Evolutionary conservation across 2,113 vertebrate genomes (phyloP), one percentile per base, ranked within the genome.

Genomic region (Eptesicus fuscus): DNA sequence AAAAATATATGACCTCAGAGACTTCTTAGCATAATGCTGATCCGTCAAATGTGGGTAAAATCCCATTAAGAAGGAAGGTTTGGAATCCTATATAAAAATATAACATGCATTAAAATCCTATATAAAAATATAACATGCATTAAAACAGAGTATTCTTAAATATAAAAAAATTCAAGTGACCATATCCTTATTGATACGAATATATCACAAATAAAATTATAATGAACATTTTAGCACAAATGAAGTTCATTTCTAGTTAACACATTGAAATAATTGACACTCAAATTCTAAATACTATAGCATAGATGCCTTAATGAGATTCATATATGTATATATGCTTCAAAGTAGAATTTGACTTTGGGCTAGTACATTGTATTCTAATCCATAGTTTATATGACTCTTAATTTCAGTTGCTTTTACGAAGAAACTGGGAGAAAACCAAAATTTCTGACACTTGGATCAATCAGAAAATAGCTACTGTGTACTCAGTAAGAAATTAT

Each of bases 101-200:
- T 65, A 93, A 65, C 56, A 86, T 22, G 44, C 23, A 80, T 71
- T 65, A 90, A 95, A 74, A 88, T 87, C 12, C 37, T 91, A 87
- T n/a, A 73, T 89, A 78, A 83, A 93, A 93, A 70, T 73, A 25
- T 65, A 93, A 65, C 56, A 86, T 22, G 44, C 23, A 80, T 71
- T 65, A 90, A 95, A 74, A 88, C 1, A 90, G 37, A 78, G 90
- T 90, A 92, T 79, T 83, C 73, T 94, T 94, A 85, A 93, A 86
- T 51, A 93, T n/a, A 93, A 95, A 89, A 87, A 83, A 93, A 49
- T 51, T 77, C 70, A 96, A 89, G 47, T 28, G 20, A 83, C 37
- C 1, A 30, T 35, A 95, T 37, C 23, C 23, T 74, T 83, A 91
- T 10, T 83, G 30, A 93, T 71, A 94, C 18, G 84, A 78, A 65